A percentile compares a stretch with the other conserved stretches of the same genome.
Evolutionary conservation across 2,113 vertebrate species (phyloP).

Genomic region (Burhinus bistriatus): DNA sequence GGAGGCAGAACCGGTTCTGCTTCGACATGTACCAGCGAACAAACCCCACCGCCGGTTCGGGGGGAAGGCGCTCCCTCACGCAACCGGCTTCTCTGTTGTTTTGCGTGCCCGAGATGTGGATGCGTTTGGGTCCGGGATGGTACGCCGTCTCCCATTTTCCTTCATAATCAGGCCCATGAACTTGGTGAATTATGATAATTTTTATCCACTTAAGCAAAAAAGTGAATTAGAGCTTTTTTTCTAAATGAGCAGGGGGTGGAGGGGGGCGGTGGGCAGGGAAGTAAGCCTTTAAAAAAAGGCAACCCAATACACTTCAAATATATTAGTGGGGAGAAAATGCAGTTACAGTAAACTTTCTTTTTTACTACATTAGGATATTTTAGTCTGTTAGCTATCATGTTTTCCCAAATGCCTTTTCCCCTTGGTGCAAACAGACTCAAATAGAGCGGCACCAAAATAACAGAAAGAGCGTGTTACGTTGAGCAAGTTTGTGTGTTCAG

Average conservation of each 20-base stretch:
- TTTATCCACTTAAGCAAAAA: not conserved
- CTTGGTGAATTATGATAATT: not conserved
- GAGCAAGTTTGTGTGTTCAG: not conserved
- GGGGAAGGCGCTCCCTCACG: not conserved
- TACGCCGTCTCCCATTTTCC: not conserved
- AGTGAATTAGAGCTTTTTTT: not conserved
- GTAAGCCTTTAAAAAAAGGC: not conserved
- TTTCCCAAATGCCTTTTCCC: not conserved
- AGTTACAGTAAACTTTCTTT: not conserved
- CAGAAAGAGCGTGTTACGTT: not conserved
- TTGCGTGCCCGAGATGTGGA: rapidly evolving
- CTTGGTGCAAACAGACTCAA: not conserved
- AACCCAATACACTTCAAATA: not conserved
- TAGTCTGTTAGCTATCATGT: not conserved
- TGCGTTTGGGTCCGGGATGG: not conserved
- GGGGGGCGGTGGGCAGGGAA: not conserved
- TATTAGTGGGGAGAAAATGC: not conserved
- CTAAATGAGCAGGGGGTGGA: not conserved
- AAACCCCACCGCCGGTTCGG: not conserved
- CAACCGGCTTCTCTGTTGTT: not conserved
- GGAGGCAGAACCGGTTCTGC: slow-evolving; percentile 4
- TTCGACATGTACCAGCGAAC: not conserved
- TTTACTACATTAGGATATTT: not conserved
- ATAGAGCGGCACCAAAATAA: not conserved
- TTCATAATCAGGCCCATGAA: not conserved